Conservation (phyloP, 2,888 invertebrate genomes). For the Drosophila lacicola region DNA sequence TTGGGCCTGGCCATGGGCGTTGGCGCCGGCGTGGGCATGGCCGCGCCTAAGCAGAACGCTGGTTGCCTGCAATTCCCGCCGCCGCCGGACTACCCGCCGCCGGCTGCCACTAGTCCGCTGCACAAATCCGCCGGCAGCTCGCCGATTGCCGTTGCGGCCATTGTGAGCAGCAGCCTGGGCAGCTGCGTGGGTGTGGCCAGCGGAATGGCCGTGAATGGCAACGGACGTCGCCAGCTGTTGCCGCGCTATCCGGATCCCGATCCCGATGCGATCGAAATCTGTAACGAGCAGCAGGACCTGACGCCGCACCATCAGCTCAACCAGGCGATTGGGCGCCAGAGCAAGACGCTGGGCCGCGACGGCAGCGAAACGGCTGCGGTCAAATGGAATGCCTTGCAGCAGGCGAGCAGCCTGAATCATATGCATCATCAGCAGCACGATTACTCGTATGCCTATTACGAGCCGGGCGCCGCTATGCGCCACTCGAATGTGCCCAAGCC, state of each 20-base stretch:
- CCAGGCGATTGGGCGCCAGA: slow-evolving; percentile 51
- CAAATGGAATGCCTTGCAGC: slow-evolving; percentile 63
- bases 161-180: slow-evolving; percentile 34
- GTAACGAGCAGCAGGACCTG: slow-evolving; percentile 79
- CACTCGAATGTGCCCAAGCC: slow-evolving; percentile 89
- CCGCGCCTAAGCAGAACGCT: slow-evolving; percentile 61
- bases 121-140: slow-evolving; percentile 39
- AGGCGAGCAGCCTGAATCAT: slow-evolving; percentile 63
- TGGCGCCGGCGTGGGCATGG: slow-evolving; percentile 9
- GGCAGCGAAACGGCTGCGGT: slow-evolving; percentile 26
- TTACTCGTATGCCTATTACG: slow-evolving; percentile 94
- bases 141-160: slow-evolving; percentile 39
- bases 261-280: slow-evolving; percentile 84
- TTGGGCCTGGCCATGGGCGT: slow-evolving; percentile 16
- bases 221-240: slow-evolving; percentile 72
- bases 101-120: slow-evolving; percentile 40
- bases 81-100: slow-evolving; percentile 88
- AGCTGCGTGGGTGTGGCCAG: background rate
- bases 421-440: slow-evolving; percentile 85
- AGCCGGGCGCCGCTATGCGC: slow-evolving; percentile 88
- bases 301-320: slow-evolving; percentile 58
- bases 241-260: slow-evolving; percentile 83
- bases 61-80: slow-evolving; percentile 88
- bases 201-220: slow-evolving; percentile 26
- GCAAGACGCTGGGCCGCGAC: slow-evolving; percentile 60